phyloP scores from a whole-genome alignment of 2,797 vertebrate genomes.

The Pristis pectinata region DNA sequence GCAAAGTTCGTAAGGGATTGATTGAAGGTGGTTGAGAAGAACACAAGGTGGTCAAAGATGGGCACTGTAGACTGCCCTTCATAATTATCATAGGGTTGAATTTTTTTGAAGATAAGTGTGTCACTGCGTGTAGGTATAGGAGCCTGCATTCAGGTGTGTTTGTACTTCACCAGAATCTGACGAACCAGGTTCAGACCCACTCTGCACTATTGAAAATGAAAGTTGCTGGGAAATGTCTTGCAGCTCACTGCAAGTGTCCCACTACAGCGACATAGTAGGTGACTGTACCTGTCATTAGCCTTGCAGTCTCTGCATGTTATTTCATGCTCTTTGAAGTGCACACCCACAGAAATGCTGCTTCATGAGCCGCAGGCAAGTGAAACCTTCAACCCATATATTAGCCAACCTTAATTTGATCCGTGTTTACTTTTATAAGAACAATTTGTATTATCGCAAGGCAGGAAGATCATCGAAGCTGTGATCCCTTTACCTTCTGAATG shows the following conservation, averaged over 20 bases:
- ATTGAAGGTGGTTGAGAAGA: background rate
- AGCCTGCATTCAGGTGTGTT: background rate
- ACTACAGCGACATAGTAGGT: background rate
- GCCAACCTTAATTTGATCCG: constrained; percentile 24
- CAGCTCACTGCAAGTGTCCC: background rate
- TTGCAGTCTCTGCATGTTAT: background rate
- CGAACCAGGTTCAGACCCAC: background rate
- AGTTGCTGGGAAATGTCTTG: background rate
- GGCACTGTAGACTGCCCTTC: background rate
- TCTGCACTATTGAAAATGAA: background rate
- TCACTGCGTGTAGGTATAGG: background rate
- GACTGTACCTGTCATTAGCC: background rate
- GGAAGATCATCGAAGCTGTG: constrained; percentile 14
- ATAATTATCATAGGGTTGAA: background rate
- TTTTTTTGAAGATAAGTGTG: background rate
- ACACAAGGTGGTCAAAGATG: background rate
- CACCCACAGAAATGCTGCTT: no score
- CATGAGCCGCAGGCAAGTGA: background rate
- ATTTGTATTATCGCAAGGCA: background rate
- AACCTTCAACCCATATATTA: background rate
- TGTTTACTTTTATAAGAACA: background rate
- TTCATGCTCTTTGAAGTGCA: no score
- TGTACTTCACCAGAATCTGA: no score
- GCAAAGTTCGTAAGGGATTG: background rate
- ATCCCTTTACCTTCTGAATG: background rate